Conservation (phyloP, 2,797 vertebrate species). For the Percopsis omiscomaycus region DNA sequence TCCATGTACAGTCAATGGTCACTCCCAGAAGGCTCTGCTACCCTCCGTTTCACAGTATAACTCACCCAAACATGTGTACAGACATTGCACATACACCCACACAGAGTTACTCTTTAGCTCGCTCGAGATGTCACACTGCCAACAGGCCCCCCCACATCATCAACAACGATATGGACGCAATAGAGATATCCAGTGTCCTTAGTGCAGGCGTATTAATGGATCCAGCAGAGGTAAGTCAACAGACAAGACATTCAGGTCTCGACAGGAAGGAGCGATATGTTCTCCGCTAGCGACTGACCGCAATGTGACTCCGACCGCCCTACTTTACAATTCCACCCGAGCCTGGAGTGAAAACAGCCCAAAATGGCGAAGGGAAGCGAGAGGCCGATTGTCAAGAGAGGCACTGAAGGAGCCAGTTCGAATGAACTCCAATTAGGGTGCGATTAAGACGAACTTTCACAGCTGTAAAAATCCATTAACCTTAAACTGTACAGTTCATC, state of each 20-base stretch:
- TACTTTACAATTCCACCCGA: slow-evolving; percentile 32
- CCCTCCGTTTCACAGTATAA: too few species aligned
- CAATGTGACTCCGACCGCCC: slow-evolving; percentile 31
- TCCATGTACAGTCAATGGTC: too few species aligned
- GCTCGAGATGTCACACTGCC: too few species aligned
- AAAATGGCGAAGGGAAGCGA: slow-evolving; percentile 5
- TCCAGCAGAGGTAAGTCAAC: slow-evolving; percentile 20
- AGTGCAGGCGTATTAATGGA: slow-evolving; percentile 29
- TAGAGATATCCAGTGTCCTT: background rate
- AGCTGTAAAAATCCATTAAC: slow-evolving; percentile 69
- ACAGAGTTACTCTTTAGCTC: too few species aligned
- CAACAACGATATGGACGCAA: background rate
- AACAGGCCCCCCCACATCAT: background rate
- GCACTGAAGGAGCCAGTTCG: slow-evolving; percentile 42
- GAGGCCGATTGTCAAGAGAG: slow-evolving; percentile 52
- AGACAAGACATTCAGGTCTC: slow-evolving; percentile 8
- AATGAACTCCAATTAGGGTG: slow-evolving; percentile 65
- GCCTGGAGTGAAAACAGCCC: slow-evolving; percentile 14
- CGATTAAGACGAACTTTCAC: slow-evolving; percentile 52
- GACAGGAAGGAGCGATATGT: slow-evolving; percentile 32
- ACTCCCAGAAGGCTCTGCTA: too few species aligned
- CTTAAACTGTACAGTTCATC: slow-evolving; percentile 63
- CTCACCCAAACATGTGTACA: too few species aligned
- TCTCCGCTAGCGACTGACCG: slow-evolving; percentile 22
- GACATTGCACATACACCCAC: too few species aligned